Evolutionary conservation across 2,113 vertebrate species (phyloP).

Genomic region (Albula goreensis): DNA sequence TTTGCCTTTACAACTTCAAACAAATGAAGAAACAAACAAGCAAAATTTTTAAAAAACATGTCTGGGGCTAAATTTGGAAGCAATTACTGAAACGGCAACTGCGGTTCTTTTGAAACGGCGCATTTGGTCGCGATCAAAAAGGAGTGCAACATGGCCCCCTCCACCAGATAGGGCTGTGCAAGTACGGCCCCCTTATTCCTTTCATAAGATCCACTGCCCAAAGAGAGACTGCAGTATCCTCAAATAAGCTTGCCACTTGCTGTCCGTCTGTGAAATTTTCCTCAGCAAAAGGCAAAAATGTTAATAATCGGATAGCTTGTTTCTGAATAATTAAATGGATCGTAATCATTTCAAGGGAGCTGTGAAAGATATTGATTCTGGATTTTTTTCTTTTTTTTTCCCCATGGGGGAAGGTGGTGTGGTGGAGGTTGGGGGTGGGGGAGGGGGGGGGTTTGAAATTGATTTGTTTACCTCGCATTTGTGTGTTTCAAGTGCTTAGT

Average conservation of each 20-base stretch:
- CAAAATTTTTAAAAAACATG: conserved; percentile 27
- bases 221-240: background rate
- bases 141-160: conserved; percentile 25
- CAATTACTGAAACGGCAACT: conserved; percentile 42
- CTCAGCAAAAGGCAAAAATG: conserved; percentile 15
- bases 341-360: conserved; percentile 28
- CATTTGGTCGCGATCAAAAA: conserved; percentile 32
- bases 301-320: conserved; percentile 19
- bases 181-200: background rate
- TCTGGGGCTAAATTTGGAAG: conserved; percentile 46
- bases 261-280: conserved; percentile 11
- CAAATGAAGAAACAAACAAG: conserved; percentile 36
- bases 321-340: conserved; percentile 32
- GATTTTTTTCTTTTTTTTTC: conserved; percentile 10
- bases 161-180: conserved; percentile 16
- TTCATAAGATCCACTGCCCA: background rate
- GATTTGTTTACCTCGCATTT: conserved; percentile 26
- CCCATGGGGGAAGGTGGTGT: background rate
- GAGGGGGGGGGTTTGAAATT: background rate
- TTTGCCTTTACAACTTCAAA: conserved; percentile 16
- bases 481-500: conserved; percentile 14
- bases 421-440: too few relatives aligned
- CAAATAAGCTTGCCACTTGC: conserved; percentile 3
- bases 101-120: conserved; percentile 45
- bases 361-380: conserved; percentile 24